Evolutionary conservation across 2,797 vertebrate genomes (phyloP), one percentile per base, ranked within the genome.

Genomic region (Ceyx erithaca): DNA sequence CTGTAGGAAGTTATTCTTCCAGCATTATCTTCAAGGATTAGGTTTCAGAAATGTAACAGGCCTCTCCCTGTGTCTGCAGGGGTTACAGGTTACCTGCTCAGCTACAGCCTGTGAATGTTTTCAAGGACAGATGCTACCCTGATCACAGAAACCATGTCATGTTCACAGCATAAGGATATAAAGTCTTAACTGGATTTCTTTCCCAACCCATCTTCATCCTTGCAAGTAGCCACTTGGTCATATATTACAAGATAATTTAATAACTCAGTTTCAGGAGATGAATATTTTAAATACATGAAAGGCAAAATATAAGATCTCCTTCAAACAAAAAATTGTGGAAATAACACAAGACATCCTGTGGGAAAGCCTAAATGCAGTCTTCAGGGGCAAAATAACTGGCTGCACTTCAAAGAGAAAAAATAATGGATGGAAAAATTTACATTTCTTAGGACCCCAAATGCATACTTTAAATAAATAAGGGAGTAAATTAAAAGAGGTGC

Each of bases 351-450:
- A 62, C 52, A 77, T 80, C 90, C 87, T 90, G 14, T 79, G 90
- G 91, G 93, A 93, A 96, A 89, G 75, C 28, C 80, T 83, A 93
- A 90, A 80, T 52, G 26, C n/a, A 72, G 78, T 92, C 92, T 91
- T 86, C 48, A 63, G 85, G 84, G 94, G 71, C 82, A 91, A 96
- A 92, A 93, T 85, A 94, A 92, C 75, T 90, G 76, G 51, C 91
- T 90, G 49, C 22, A 89, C 85, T 93, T 93, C 91, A 96, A 97
- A 96, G 86, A 49, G 85, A 94, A 88, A 82, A 96, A 76, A 83
- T 91, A 94, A 95, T 57, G 75, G 85, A 83, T n/a, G 69, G 46
- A 92, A 68, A 90, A 86, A 80, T 93, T 94, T 89, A 37, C 77
- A 95, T 92, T 96, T 92, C 73, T 89, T 76, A 82, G 91, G 80